Evolutionary conservation across 2,113 vertebrate species (phyloP), one percentile per base, ranked within the genome.

Genomic region (Mesoclemmys tuberculata): DNA sequence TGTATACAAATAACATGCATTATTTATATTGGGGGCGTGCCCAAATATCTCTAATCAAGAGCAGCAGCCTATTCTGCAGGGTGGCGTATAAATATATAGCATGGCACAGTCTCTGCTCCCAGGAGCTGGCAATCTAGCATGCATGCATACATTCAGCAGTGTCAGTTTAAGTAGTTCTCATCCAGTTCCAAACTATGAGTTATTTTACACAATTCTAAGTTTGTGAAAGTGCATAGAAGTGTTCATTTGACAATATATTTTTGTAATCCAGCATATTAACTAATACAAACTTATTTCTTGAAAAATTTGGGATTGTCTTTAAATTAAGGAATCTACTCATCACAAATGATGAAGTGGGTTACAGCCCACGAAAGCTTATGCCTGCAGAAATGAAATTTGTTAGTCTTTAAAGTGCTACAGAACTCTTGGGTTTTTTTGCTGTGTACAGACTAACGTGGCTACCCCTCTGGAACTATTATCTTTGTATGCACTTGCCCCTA

Each of bases 141-240:
- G 85, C 79, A 12, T 26, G 24, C 46, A 26, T 14, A 1, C 6
- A 13, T 0, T 0, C 41, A 1, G 1, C 16, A 68, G 35, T 35
- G 64, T n/a, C 16, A 16, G 16, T n/a, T 68, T 35, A 35, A 68
- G 18, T 35, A 68, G 64, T 38, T 68, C 64, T n/a, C 6, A 68
- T 68, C 64, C 31, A n/a, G 64, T 68, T 68, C 64, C n/a, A 35
- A 19, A 19, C 16, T 68, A 19, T 19, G 35, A n/a, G 31, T 19
- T 13, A n/a, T 68, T 68, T n/a, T 68, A 38, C 64, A 68, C n/a
- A 21, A 19, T 68, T n/a, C 21, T 11, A 27, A 26, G 35, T n/a
- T n/a, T 68, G 4, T 68, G 64, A 68, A 68, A 68, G 35, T 21
- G 19, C 35, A 19, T 68, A n/a, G 64, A 68, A 68, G 18, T 38